Conservation (phyloP, 2,797 vertebrate species). For the Phataginus tetradactyla region DNA sequence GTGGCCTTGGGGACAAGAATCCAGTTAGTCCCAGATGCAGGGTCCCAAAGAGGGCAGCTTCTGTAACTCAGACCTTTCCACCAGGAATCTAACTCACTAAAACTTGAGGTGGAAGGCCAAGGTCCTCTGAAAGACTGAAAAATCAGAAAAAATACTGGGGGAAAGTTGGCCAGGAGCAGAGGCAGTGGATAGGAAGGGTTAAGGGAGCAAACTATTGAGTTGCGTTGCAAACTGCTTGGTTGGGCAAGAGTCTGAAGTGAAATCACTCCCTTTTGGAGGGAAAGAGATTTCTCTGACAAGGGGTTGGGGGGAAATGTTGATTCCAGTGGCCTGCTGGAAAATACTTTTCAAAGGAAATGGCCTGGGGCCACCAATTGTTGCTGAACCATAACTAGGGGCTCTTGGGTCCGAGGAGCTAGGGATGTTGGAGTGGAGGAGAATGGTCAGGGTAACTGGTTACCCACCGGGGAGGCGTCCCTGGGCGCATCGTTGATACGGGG, state of each 20-base stretch:
- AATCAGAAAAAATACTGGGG: background rate
- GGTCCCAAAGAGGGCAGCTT: background rate
- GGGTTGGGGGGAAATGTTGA: background rate
- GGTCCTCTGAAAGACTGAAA: background rate
- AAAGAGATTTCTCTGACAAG: background rate
- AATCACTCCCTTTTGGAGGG: background rate
- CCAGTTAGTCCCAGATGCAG: background rate
- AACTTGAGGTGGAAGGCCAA: slow-evolving; percentile 10
- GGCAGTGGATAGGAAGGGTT: background rate
- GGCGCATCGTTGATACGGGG: background rate
- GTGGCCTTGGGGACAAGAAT: background rate
- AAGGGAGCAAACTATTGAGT: background rate
- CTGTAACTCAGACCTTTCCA: background rate
- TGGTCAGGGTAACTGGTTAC: background rate
- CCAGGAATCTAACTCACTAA: background rate
- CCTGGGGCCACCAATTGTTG: slow-evolving; percentile 35
- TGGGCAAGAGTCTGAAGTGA: background rate
- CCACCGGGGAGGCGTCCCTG: background rate
- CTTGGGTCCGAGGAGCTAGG: background rate
- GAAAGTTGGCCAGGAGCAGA: background rate
- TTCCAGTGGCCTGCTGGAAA: background rate
- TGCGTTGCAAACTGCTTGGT: background rate
- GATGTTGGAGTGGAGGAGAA: background rate
- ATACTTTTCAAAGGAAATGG: background rate
- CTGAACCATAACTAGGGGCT: background rate